phyloP scores from a whole-genome alignment of 37 sponge, comb jelly and placozoan genomes.

The Tethya wilhelma region DNA sequence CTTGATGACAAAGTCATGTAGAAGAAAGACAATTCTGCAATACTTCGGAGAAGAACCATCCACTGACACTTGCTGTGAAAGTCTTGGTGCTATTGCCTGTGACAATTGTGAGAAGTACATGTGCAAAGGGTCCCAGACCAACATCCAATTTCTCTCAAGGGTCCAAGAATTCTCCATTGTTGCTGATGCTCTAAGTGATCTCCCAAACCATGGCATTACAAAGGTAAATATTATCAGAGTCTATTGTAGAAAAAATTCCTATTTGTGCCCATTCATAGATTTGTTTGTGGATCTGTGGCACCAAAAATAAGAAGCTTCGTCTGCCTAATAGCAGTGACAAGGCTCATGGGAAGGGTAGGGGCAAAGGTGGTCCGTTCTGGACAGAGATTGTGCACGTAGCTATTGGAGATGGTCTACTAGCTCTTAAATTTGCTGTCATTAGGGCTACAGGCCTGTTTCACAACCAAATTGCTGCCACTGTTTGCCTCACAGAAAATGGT shows the following conservation, averaged over 20 bases:
- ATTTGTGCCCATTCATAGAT: not conserved
- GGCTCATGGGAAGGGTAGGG: slow-evolving; percentile 11
- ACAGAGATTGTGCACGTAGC: not conserved
- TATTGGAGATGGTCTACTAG: slow-evolving; percentile 8
- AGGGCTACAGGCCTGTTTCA: slow-evolving; percentile 3
- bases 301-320: not conserved
- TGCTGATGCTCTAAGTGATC: slow-evolving; percentile 6
- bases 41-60: not conserved
- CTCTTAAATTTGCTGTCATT: slow-evolving; percentile 5
- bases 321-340: not conserved
- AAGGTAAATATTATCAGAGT: not conserved
- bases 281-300: slow-evolving; percentile 7
- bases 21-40: slow-evolving; percentile 1
- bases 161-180: not conserved
- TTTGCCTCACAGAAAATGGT: slow-evolving; percentile 4
- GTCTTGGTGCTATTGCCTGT: not conserved
- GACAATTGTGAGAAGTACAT: not conserved
- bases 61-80: not conserved
- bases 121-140: not conserved
- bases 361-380: not conserved
- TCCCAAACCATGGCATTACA: slow-evolving; percentile 16
- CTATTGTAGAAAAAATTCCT: not conserved
- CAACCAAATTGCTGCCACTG: not conserved
- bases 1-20: slow-evolving; percentile 7
- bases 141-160: not conserved